Conservation (phyloP, 2,113 vertebrate genomes). For the Leptobrachium leishanense region DNA sequence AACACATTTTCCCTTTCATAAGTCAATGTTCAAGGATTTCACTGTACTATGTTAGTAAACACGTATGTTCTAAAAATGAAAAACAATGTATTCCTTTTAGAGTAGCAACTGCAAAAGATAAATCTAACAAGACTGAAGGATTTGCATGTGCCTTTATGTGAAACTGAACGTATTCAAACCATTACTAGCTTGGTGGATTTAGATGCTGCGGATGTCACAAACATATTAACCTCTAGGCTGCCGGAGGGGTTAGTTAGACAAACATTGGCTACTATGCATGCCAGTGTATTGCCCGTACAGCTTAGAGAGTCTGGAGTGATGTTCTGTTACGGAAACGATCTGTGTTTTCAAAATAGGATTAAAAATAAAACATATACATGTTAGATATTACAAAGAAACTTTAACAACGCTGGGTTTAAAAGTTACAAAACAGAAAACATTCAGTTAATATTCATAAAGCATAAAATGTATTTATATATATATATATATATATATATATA, state of each 20-base stretch:
- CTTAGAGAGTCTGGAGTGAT: not conserved
- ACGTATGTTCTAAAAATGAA: too few relatives aligned
- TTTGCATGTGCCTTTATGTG: not conserved
- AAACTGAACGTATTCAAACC: not conserved
- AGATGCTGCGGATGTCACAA: not conserved
- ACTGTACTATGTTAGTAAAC: too few relatives aligned
- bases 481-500: not conserved
- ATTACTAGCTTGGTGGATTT: not conserved
- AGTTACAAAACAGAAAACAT: not conserved
- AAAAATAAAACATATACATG: too few relatives aligned
- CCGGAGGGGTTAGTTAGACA: not conserved
- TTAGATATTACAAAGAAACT: not conserved
- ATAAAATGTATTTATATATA: not conserved
- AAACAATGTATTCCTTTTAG: not conserved
- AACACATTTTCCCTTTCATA: not conserved
- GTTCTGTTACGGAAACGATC: not conserved
- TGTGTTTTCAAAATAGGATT: too few relatives aligned
- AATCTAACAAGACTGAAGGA: not conserved
- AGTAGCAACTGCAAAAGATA: not conserved
- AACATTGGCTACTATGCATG: not conserved
- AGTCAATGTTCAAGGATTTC: too few relatives aligned
- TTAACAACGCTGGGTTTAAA: not conserved
- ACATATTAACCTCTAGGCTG: constrained; percentile 1
- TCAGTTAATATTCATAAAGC: not conserved
- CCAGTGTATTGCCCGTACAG: not conserved